Evolutionary conservation across 2,113 vertebrate genomes (phyloP), one percentile per base, ranked within the genome.

Genomic region (Zingel zingel): DNA sequence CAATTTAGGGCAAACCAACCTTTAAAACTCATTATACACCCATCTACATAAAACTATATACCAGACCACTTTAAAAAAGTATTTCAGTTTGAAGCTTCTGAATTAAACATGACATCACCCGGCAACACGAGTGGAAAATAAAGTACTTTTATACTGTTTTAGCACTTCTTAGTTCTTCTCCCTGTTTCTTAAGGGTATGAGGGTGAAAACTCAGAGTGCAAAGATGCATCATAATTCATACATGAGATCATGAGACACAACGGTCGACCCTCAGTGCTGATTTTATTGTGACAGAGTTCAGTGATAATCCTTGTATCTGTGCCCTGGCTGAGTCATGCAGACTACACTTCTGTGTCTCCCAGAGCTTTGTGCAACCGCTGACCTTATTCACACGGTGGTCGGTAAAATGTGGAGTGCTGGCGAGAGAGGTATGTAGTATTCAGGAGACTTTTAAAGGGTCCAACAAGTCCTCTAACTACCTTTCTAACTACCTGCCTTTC

Each of bases 41-140:
- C 76, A 59, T 88, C 57, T 76, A 43, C 53, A 86, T 84, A 58
- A 88, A 90, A 82, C 78, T 81, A 81, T 70, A 85, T 69, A 87
- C 19, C 61, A 90, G 74, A 75, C 39, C 67, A 8, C 77, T 48
- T 51, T 84, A 57, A 50, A 75, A 68, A 61, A 33, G 16, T 16
- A 63, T 66, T 86, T 85, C 3, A 81, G 19, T 74, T 87, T 30
- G 77, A 72, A 77, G 45, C 71, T 83, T 77, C 83, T 86, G 69
- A 64, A 86, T 87, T 87, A 88, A 70, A 86, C 62, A 91, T 91
- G 86, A 93, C 87, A 72, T 93, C 91, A 94, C 53, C 63, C 19
- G 10, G 74, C 11, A 25, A 82, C 69, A 68, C 48, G 77, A 86
- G 79, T 72, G 90, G 91, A 93, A 93, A 91, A 89, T 3, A 87